Evolutionary conservation across 2,113 vertebrate species (phyloP), one percentile per base, ranked within the genome.

Genomic region (Sceloporus tristichus): DNA sequence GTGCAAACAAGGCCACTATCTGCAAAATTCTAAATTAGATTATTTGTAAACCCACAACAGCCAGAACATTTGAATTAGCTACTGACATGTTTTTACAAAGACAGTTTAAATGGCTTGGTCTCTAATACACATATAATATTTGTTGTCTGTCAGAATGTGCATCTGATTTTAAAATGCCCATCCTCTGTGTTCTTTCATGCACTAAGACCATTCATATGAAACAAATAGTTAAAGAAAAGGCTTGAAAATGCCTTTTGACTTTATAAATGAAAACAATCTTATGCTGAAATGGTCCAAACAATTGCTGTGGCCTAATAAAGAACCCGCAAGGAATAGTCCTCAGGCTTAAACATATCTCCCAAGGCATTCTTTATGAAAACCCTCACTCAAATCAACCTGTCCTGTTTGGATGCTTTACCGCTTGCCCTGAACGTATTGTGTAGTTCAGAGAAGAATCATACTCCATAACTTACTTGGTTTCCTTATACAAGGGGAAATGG

Each of bases 261-360:
- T 38, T 75, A 75, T 34, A 87, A 87, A 82, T 74, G 59, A 65
- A 76, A 82, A 54, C 53, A 42, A 7, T 59, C 79, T 81, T 53
- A 76, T 34, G 76, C 38, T 38, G 54, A n/a, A 87, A 75, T 87
- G n/a, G 29, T 82, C 4, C 54, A 53, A 70, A 5, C 1, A 65
- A 85, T 21, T 76, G 16, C 34, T 85, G 34, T 82, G 21, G 18
- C 27, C 59, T 78, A 66, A 85, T 77, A 66, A n/a, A 85, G n/a
- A 19, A 65, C 23, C 23, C 27, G 16, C 13, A 21, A 29, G 3
- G 19, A 48, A 18, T 19, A 59, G 56, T 13, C 16, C 23, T 25
- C 38, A 1, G 56, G 34, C 71, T 34, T 40, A 27, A 80, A 80
- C 38, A 9, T 42, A 54, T 23, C 27, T 74, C n/a, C 18, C n/a